A percentile compares a stretch with the other conserved stretches of the same genome.
Evolutionary conservation across 2,797 vertebrate species (phyloP).

Genomic region (Sarcophilus harrisii): DNA sequence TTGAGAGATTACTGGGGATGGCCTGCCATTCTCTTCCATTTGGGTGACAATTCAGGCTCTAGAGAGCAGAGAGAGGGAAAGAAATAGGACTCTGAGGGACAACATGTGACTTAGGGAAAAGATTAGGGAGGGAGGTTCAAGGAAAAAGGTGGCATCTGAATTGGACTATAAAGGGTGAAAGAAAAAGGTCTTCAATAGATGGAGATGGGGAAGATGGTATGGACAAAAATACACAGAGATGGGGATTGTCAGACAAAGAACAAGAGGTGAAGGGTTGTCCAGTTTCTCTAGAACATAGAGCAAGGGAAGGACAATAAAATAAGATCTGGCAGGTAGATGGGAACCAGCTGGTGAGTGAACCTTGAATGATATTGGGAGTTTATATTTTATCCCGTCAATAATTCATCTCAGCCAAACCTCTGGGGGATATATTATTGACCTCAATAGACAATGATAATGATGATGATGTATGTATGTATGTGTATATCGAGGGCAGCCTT

Average conservation of each 20-base stretch:
- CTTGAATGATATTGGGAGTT: neutral
- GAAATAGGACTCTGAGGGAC: neutral
- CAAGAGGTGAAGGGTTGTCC: neutral
- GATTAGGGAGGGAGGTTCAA: neutral
- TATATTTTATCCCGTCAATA: neutral
- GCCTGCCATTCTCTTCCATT: neutral
- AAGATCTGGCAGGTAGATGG: neutral
- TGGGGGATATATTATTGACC: neutral
- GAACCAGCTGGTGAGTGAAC: neutral
- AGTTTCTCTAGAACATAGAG: neutral
- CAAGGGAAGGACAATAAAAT: neutral
- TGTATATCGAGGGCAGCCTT: neutral
- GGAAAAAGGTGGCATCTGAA: neutral
- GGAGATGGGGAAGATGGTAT: neutral
- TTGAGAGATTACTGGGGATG: neutral
- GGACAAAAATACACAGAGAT: neutral
- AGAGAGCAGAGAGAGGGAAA: neutral
- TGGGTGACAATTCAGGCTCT: neutral
- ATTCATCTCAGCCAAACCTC: neutral
- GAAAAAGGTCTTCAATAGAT: neutral
- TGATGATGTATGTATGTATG: too few relatives aligned
- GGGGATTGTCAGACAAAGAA: neutral
- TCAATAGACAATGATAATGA: neutral
- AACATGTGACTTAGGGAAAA: neutral
- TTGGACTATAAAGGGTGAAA: neutral